Evolutionary conservation across 2,113 vertebrate genomes (phyloP), one percentile per base, ranked within the genome.

Genomic region (Pipa parva): DNA sequence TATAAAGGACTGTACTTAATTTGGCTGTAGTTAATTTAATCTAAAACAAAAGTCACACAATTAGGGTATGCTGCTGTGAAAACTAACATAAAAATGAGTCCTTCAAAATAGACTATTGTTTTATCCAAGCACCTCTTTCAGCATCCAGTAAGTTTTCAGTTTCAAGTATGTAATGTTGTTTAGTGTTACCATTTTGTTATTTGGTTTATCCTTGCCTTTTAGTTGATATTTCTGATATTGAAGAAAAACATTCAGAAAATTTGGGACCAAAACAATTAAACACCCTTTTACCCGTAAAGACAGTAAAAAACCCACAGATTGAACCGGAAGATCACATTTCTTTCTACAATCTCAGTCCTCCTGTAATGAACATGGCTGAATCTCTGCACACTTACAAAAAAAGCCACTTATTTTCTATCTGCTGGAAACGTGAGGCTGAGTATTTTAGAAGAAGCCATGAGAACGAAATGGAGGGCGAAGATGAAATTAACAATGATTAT

Each of bases 381-480:
- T 0, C 1, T 1, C 68, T 92, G 0, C 54, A 84, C 66, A 28
- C 1, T 0, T 83, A 88, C 1, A 87, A 75, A 6, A 83, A 91
- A 1, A 93, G 95, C 71, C 71, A 81, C 52, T 29, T 93, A 72
- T 92, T 98, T 72, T 79, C 77, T 66, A 29, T 76, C 37, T 88
- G 89, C 55, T 98, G 93, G 96, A 72, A 84, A 7, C 74, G 81
- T 13, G 62, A 73, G 2, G 89, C 88, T 0, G 24, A 51, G 65
- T 1, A 7, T 0, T 42, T 36, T 10, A 54, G 45, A 25, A 2
- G 45, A 0, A 27, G 36, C 3, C 2, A 36, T 1, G 7, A 45
- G 0, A 46, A 42, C 29, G 17, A 71, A 0, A 0, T 0, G 18
- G 79, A 71, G 7, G 26, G 26, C 0, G 10, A 71, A 39, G 4